Percentiles rank a stretch among this genome's conserved stretches.
Evolutionary conservation across 2,888 invertebrate genomes (phyloP).

Genomic region (Craniophora ligustri): DNA sequence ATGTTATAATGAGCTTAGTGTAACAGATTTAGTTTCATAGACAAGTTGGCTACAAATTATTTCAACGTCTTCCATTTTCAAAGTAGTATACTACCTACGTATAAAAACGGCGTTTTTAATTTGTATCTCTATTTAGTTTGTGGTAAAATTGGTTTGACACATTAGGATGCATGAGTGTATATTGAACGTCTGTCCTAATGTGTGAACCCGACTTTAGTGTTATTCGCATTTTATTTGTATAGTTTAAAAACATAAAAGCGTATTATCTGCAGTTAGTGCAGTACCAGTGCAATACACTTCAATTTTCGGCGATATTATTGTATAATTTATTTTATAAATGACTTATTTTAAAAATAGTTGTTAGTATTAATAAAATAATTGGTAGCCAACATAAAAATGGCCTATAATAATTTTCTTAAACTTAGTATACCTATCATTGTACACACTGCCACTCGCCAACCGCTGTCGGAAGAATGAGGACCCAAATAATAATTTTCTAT

Average conservation of each 20-base stretch:
- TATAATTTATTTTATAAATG: conserved; percentile 75
- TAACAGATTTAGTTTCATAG: conserved; percentile 73
- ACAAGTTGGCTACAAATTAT: conserved; percentile 87
- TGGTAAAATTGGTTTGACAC: conserved; percentile 34
- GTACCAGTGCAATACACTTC: conserved; percentile 83
- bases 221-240: conserved; percentile 66
- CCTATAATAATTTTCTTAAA: conserved; percentile 74
- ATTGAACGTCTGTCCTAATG: conserved; percentile 9
- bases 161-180: conserved; percentile 4
- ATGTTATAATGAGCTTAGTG: conserved; percentile 72
- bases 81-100: conserved; percentile 63
- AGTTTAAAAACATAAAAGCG: conserved; percentile 63
- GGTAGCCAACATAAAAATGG: conserved; percentile 85
- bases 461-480: conserved; percentile 74
- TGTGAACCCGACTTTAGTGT: conserved; percentile 51
- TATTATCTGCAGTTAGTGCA: conserved; percentile 77
- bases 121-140: conserved; percentile 42
- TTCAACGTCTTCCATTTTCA: conserved; percentile 85
- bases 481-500: conserved; percentile 73
- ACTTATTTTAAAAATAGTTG: conserved; percentile 66
- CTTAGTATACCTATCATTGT: conserved; percentile 64
- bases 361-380: conserved; percentile 79
- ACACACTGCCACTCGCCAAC: conserved; percentile 87
- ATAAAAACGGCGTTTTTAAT: conserved; percentile 47
- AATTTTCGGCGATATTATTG: conserved; percentile 70